These are phyloP conservation scores for Agonopterix heracliana DNA, from an alignment of 2,888 invertebrate genomes.

Conservation along the genomic window DNA sequence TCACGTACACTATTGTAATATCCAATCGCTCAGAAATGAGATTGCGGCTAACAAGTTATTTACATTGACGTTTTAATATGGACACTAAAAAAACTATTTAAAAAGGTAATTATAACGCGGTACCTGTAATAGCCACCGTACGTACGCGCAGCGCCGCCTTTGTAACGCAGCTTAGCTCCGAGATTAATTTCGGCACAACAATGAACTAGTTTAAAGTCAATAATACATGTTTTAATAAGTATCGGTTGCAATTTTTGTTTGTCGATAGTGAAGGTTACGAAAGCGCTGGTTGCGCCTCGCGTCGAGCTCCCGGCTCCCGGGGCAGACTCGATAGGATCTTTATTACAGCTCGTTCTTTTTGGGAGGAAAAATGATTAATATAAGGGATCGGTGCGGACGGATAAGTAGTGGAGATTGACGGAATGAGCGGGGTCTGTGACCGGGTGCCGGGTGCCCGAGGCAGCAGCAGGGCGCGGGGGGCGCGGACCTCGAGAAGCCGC, in stretches of 20 bases:
- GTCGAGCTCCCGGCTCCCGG: conserved; percentile 30
- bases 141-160: conserved; percentile 61
- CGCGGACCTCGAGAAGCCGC: conserved; percentile 47
- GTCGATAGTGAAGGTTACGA: conserved; percentile 61
- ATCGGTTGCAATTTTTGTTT: conserved; percentile 65
- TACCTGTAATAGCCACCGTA: conserved; percentile 66
- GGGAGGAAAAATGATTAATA: conserved; percentile 67
- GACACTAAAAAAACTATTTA: conserved; percentile 72
- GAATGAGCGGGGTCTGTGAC: conserved; percentile 71
- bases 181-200: conserved; percentile 73
- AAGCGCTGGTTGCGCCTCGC: conserved; percentile 29
- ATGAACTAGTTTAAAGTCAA: conserved; percentile 66
- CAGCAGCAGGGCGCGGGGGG: conserved; percentile 26
- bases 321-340: conserved; percentile 59
- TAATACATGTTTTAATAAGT: conserved; percentile 63
- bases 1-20: conserved; percentile 77
- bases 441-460: conserved; percentile 18
- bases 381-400: conserved; percentile 64
- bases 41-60: conserved; percentile 77
- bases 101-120: conserved; percentile 73
- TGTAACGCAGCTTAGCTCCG: conserved; percentile 68
- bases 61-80: conserved; percentile 77
- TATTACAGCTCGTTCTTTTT: conserved; percentile 56
- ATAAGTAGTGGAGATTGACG: conserved; percentile 74
- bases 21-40: conserved; percentile 76